phyloP scores from a whole-genome alignment of 2,888 invertebrate genomes.

The Lasioglossum vierecki region DNA sequence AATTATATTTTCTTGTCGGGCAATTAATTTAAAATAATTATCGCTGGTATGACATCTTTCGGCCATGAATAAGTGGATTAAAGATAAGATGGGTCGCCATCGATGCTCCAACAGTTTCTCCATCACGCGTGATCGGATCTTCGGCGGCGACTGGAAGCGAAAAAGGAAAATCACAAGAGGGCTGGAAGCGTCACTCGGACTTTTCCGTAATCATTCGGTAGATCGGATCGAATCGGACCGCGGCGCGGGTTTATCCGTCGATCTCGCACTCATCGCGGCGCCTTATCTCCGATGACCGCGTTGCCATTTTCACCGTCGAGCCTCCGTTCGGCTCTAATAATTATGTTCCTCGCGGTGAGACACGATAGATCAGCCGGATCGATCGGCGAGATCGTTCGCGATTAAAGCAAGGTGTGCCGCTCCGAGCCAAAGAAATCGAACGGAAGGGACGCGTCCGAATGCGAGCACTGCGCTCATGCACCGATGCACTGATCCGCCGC shows the following conservation, averaged over 20 bases:
- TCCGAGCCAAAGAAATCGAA: constrained; percentile 28
- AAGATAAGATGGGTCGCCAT: background rate
- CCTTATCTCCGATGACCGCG: constrained; percentile 37
- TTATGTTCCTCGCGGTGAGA: constrained; percentile 48
- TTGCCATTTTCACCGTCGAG: constrained; percentile 25
- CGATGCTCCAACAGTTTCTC: background rate
- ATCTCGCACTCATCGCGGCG: constrained; percentile 25
- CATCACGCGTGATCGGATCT: background rate
- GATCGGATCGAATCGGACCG: constrained; percentile 27
- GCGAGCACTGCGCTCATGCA: constrained; percentile 26
- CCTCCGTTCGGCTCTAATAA: constrained; percentile 39
- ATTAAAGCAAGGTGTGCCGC: constrained; percentile 42
- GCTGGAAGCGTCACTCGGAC: background rate
- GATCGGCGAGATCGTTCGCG: constrained; percentile 41
- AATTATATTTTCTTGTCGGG: no score
- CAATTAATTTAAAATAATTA: no score
- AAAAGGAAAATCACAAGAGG: background rate
- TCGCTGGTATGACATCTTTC: no score
- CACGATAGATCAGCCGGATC: constrained; percentile 42
- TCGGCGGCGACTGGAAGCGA: no score
- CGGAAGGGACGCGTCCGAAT: constrained; percentile 35
- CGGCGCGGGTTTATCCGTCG: constrained; percentile 12
- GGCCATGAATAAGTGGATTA: background rate
- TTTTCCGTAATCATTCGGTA: constrained; percentile 2
- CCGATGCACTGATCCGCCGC: background rate